Evolutionary conservation across 2,797 vertebrate genomes (phyloP).

Genomic region (Paratrypauchen microcephalus): DNA sequence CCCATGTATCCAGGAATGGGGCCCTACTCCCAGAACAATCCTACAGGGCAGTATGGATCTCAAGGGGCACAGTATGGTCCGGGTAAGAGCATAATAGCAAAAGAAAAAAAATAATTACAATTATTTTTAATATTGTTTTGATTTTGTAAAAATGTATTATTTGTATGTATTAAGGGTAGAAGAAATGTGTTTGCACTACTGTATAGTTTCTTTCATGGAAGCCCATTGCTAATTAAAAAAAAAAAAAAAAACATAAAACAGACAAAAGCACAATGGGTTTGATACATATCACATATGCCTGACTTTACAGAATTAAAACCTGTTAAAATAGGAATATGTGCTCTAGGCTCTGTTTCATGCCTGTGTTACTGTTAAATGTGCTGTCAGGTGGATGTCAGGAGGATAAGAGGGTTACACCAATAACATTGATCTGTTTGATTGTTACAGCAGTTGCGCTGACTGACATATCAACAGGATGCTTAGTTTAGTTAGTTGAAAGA

Average conservation of each 20-base stretch:
- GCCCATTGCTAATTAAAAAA: slow-evolving; percentile 6
- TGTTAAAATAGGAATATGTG: slow-evolving; percentile 17
- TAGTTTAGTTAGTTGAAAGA: slow-evolving; percentile 5
- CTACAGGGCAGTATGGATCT: slow-evolving; percentile 85
- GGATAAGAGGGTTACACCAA: slow-evolving; percentile 32
- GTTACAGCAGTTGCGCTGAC: too few species aligned
- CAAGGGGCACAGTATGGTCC: slow-evolving; percentile 92
- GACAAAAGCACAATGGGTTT: slow-evolving; percentile 3
- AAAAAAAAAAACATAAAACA: slow-evolving; percentile 9
- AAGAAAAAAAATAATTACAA: too few species aligned
- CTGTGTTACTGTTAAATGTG: slow-evolving; percentile 31
- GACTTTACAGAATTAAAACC: not conserved
- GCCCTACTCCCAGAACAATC: slow-evolving; percentile 86
- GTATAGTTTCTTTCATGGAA: not conserved
- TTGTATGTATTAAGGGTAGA: not conserved
- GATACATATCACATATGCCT: not conserved
- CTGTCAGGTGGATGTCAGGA: slow-evolving; percentile 26
- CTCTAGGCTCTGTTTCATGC: slow-evolving; percentile 15
- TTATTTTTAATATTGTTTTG: not conserved
- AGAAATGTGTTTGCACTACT: not conserved
- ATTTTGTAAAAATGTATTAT: too few species aligned
- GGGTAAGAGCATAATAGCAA: slow-evolving; percentile 73
- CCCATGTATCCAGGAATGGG: slow-evolving; percentile 87
- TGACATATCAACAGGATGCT: too few species aligned
- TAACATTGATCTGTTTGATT: too few species aligned